Conservation (phyloP, 2,797 vertebrate species). For the Takifugu rubripes region DNA sequence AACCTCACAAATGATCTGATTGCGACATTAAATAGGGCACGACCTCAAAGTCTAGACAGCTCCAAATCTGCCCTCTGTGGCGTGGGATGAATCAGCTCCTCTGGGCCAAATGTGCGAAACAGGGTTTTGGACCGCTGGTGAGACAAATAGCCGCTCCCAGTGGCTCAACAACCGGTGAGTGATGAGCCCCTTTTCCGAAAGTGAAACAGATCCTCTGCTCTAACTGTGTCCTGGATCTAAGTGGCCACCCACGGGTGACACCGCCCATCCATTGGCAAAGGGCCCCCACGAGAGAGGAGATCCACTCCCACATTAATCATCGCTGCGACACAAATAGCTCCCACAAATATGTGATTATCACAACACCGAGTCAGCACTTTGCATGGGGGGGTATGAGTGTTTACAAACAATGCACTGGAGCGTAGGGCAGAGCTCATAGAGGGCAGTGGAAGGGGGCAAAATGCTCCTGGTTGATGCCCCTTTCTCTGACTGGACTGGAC, state of each 20-base stretch:
- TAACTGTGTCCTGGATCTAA: constrained; percentile 60
- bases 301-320: constrained; percentile 67
- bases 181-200: constrained; percentile 62
- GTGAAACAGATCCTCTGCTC: constrained; percentile 51
- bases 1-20: constrained; percentile 18
- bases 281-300: constrained; percentile 44
- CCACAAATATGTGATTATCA: constrained; percentile 65
- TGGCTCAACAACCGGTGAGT: constrained; percentile 55
- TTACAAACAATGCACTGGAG: constrained; percentile 46
- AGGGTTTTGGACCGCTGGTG: constrained; percentile 50
- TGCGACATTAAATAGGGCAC: constrained; percentile 26
- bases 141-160: constrained; percentile 66
- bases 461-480: constrained; percentile 26
- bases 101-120: constrained; percentile 48
- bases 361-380: constrained; percentile 66
- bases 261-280: constrained; percentile 49
- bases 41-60: constrained; percentile 39
- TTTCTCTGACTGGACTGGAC: constrained; percentile 14
- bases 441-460: constrained; percentile 40
- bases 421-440: constrained; percentile 49
- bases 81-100: constrained; percentile 61
- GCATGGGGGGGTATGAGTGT: constrained; percentile 51
- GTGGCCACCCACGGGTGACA: constrained; percentile 67
- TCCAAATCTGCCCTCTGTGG: constrained; percentile 41
- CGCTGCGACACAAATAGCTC: constrained; percentile 56